A percentile compares a stretch with the other conserved stretches of the same genome.
These are phyloP conservation scores for Leptodactylus fuscus DNA, from an alignment of 2,113 vertebrate genomes.

Conservation along the genomic window DNA sequence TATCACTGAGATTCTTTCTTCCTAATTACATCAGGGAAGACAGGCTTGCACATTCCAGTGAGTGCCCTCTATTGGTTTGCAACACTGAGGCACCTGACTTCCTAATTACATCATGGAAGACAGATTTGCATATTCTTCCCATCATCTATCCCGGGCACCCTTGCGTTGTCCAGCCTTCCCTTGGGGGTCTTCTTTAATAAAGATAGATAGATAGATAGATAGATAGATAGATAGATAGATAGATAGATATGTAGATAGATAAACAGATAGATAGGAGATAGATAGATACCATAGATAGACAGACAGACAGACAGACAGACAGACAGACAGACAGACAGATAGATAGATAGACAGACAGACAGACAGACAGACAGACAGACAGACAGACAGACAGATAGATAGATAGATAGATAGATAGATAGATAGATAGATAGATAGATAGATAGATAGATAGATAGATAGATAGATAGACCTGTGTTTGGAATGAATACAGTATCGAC, in stretches of 20 bases:
- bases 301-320: background rate
- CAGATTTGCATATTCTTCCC: no score
- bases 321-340: background rate
- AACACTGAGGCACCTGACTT: no score
- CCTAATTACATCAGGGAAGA: no score
- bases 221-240: conserved; percentile 2
- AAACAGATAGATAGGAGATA: background rate
- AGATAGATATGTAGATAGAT: conserved; percentile 1
- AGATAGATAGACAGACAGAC: conserved; percentile 1
- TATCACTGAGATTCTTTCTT: no score
- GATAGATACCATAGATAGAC: background rate
- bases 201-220: conserved; percentile 11
- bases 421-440: background rate
- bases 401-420: background rate
- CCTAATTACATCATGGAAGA: no score
- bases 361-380: background rate
- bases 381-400: background rate
- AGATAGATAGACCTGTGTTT: no score
- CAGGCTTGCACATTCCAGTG: no score
- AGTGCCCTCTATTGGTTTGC: no score
- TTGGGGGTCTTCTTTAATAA: no score
- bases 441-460: background rate
- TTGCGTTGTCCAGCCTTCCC: no score
- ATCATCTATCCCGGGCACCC: no score
- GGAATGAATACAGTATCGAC: no score